Percentiles rank a stretch among this genome's conserved stretches.
Conservation (phyloP, 2,113 vertebrate species). For the Paracanthobrama guichenoti region DNA sequence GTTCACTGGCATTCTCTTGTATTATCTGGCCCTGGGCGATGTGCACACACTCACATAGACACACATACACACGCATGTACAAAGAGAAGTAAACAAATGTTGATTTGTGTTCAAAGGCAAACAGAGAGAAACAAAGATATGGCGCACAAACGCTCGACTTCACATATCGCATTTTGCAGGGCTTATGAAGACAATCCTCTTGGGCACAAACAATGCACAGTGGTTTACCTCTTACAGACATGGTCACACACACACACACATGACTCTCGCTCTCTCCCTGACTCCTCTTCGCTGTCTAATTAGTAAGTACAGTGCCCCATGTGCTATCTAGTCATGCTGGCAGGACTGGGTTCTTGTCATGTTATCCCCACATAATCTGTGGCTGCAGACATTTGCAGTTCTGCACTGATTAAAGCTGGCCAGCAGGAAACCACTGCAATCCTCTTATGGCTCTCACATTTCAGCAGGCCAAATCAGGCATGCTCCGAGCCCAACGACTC, state of each 20-base stretch:
- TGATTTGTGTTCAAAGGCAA: slow-evolving; percentile 39
- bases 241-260: slow-evolving; percentile 1
- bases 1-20: slow-evolving; percentile 42
- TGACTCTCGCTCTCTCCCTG: neutral
- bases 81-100: slow-evolving; percentile 45
- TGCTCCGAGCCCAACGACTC: slow-evolving; percentile 25
- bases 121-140: slow-evolving; percentile 27
- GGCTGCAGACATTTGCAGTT: slow-evolving; percentile 47
- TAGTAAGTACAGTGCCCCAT: slow-evolving; percentile 25
- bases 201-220: slow-evolving; percentile 1
- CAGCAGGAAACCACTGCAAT: slow-evolving; percentile 47
- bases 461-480: slow-evolving; percentile 20
- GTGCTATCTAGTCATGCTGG: slow-evolving; percentile 33
- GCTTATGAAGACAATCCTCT: slow-evolving; percentile 25
- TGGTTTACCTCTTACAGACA: slow-evolving; percentile 20
- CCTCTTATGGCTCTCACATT: slow-evolving; percentile 48
- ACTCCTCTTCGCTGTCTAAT: neutral
- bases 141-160: slow-evolving; percentile 11
- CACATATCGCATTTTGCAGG: slow-evolving; percentile 20
- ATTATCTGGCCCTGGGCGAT: slow-evolving; percentile 29
- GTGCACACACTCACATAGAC: neutral
- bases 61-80: slow-evolving; percentile 2
- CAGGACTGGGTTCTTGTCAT: slow-evolving; percentile 36
- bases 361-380: slow-evolving; percentile 43
- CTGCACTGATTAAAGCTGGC: slow-evolving; percentile 47